Conservation (phyloP, 2,888 invertebrate genomes). For the Eristalis pertinax region DNA sequence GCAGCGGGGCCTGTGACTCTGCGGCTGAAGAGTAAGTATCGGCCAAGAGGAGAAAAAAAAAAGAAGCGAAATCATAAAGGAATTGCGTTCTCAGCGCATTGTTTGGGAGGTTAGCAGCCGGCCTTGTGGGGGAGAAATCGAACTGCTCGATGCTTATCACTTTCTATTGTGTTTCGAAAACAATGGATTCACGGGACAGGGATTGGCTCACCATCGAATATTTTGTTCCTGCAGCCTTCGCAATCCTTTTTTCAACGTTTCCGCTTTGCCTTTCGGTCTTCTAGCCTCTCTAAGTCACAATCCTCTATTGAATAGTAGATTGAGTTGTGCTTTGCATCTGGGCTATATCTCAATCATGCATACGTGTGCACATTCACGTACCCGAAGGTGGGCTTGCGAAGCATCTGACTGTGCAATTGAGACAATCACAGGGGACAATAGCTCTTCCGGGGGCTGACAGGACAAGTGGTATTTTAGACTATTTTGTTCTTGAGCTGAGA, state of each 20-base stretch:
- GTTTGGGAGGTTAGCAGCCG: slow-evolving; percentile 45
- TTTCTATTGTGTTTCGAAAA: slow-evolving; percentile 67
- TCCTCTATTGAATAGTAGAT: slow-evolving; percentile 51
- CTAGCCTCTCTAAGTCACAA: background rate
- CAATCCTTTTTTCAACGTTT: background rate
- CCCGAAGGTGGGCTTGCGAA: too few relatives aligned
- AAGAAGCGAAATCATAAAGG: background rate
- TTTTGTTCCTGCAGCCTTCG: slow-evolving; percentile 35
- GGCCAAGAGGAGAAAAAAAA: slow-evolving; percentile 7
- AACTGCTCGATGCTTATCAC: slow-evolving; percentile 67
- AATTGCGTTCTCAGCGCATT: slow-evolving; percentile 57
- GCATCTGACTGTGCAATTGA: too few relatives aligned
- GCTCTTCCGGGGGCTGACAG: too few relatives aligned
- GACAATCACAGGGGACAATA: too few relatives aligned
- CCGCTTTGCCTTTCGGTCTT: background rate
- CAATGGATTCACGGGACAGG: slow-evolving; percentile 55
- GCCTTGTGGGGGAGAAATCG: slow-evolving; percentile 27
- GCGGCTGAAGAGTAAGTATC: too few relatives aligned
- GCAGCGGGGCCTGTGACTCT: background rate
- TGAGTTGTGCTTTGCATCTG: slow-evolving; percentile 35
- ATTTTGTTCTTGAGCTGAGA: too few relatives aligned
- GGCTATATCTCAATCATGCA: background rate
- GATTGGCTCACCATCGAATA: slow-evolving; percentile 59
- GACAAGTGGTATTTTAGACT: too few relatives aligned
- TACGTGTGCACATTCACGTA: too few relatives aligned